phyloP scores from a whole-genome alignment of 2,797 vertebrate genomes.

The Sebastes minor region DNA sequence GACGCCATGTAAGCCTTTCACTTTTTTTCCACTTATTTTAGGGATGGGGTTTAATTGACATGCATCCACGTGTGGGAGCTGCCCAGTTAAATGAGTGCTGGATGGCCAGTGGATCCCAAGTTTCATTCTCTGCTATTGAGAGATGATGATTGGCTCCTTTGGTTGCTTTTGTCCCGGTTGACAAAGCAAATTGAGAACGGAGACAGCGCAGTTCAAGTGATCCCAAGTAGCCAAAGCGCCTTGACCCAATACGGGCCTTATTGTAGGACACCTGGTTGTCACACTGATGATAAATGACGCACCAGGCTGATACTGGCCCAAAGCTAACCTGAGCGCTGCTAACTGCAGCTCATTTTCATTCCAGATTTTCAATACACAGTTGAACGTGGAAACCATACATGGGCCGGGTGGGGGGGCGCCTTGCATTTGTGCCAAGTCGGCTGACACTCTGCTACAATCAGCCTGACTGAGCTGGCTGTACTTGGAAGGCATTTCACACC shows the following conservation, averaged over 20 bases:
- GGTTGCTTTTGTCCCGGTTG: background rate
- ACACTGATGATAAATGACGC: constrained; percentile 15
- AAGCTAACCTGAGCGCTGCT: constrained; percentile 12
- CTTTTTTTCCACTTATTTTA: background rate
- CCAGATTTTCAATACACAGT: background rate
- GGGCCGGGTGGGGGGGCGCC: background rate
- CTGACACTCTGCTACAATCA: background rate
- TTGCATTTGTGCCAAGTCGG: background rate
- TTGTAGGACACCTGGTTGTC: constrained; percentile 13
- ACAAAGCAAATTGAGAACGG: background rate
- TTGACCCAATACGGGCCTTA: constrained; percentile 2
- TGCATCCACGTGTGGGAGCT: background rate
- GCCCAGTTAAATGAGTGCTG: background rate
- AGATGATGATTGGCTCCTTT: background rate
- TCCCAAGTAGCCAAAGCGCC: background rate
- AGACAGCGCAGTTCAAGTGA: background rate
- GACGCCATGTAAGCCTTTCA: background rate
- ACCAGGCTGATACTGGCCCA: constrained; percentile 11
- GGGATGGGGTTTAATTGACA: background rate
- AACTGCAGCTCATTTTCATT: background rate
- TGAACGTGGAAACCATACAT: background rate
- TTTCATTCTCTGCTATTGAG: background rate
- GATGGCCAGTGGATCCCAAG: background rate
- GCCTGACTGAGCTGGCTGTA: background rate
- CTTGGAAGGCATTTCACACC: background rate